phyloP scores from a whole-genome alignment of 2,888 invertebrate genomes.

The Volucella inanis region DNA sequence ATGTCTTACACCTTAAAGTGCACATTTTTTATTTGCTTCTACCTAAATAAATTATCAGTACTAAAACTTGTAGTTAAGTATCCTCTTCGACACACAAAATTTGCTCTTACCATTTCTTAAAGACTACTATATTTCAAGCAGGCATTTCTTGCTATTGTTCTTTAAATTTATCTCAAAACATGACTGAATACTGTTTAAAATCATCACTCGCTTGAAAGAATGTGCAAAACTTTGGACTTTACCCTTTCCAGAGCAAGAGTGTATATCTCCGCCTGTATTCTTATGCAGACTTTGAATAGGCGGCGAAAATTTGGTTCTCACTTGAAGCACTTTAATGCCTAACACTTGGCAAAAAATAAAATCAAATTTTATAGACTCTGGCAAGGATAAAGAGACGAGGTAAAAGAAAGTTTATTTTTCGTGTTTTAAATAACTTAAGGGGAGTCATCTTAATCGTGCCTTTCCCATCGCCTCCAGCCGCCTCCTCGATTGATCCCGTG shows the following conservation, averaged over 20 bases:
- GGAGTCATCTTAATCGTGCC: conserved; percentile 54
- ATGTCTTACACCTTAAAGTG: too few species aligned
- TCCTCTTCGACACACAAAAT: too few species aligned
- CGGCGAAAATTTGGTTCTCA: background rate
- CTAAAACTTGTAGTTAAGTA: too few species aligned
- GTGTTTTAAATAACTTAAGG: conserved; percentile 53
- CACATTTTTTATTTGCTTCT: too few species aligned
- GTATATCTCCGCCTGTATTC: conserved; percentile 12
- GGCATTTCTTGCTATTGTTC: too few species aligned
- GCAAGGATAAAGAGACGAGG: conserved; percentile 33
- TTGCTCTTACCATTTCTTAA: too few species aligned
- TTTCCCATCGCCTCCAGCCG: conserved; percentile 3
- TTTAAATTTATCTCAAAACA: too few species aligned
- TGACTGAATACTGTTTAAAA: background rate
- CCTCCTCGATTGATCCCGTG: conserved; percentile 9
- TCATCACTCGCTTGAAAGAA: background rate
- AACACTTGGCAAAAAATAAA: conserved; percentile 53
- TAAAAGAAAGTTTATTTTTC: conserved; percentile 50
- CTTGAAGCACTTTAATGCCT: conserved; percentile 32
- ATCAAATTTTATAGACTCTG: conserved; percentile 36
- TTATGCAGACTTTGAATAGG: conserved; percentile 12
- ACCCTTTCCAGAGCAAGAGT: background rate
- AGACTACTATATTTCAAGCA: too few species aligned
- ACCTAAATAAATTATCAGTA: too few species aligned
- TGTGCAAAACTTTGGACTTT: background rate